Percentiles rank a stretch among this genome's conserved stretches.
Conservation (phyloP, 2,113 vertebrate species). For the Thalassarche chlororhynchos region DNA sequence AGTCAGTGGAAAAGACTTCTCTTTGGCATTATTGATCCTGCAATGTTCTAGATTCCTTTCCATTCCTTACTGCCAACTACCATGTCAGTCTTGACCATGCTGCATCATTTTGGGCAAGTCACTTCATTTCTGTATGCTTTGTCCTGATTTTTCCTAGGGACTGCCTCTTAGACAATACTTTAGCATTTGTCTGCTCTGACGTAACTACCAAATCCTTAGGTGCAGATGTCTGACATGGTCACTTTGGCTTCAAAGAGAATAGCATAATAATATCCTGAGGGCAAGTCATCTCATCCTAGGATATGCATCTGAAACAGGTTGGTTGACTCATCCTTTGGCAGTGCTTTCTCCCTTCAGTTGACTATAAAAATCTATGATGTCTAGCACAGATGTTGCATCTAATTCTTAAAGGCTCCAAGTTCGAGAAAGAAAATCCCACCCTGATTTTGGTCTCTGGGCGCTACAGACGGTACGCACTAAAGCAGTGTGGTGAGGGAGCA, state of each 20-base stretch:
- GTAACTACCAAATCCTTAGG: neutral
- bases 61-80: neutral
- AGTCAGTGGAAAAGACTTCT: neutral
- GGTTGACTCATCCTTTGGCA: neutral
- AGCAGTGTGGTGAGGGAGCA: neutral
- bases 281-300: neutral
- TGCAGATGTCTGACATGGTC: neutral
- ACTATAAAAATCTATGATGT: neutral
- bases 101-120: neutral
- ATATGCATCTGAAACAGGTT: neutral
- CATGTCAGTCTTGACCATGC: neutral
- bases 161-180: neutral
- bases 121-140: neutral
- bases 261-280: neutral
- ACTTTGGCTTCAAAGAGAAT: neutral
- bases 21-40: neutral
- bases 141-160: neutral
- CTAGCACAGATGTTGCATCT: neutral
- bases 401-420: neutral
- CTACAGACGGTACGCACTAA: fast-evolving
- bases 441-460: neutral
- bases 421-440: too few relatives aligned
- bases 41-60: neutral
- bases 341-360: neutral
- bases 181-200: neutral